Percentiles rank a stretch among this genome's conserved stretches.
These are phyloP conservation scores for Cloeon dipterum DNA, from an alignment of 2,888 invertebrate genomes.

Conservation along the genomic window DNA sequence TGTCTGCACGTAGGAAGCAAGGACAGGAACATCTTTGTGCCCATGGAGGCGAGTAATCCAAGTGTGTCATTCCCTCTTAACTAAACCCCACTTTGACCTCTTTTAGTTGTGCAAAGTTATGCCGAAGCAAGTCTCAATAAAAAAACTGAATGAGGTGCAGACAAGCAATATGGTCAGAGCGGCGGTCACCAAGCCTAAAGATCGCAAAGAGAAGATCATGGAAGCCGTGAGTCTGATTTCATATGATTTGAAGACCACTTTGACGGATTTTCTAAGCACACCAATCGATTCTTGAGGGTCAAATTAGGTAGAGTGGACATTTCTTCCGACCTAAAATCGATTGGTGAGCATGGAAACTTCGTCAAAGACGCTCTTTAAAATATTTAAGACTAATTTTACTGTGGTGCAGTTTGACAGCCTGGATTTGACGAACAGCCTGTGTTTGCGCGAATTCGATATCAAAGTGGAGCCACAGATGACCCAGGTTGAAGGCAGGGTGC, in stretches of 20 bases:
- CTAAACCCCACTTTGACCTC: background rate
- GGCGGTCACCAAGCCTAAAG: slow-evolving; percentile 60
- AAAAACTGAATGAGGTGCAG: slow-evolving; percentile 62
- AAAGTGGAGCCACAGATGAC: slow-evolving; percentile 50
- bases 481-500: slow-evolving; percentile 49
- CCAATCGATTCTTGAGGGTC: too few species aligned
- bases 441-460: slow-evolving; percentile 61
- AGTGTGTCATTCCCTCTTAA: background rate
- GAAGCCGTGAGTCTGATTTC: slow-evolving; percentile 27
- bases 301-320: too few species aligned
- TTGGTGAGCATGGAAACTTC: background rate
- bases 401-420: slow-evolving; percentile 13
- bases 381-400: too few species aligned
- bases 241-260: too few species aligned
- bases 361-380: too few species aligned
- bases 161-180: slow-evolving; percentile 66
- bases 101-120: slow-evolving; percentile 42
- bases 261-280: too few species aligned
- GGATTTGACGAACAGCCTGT: slow-evolving; percentile 20
- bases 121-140: slow-evolving; percentile 52
- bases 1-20: slow-evolving; percentile 59
- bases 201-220: slow-evolving; percentile 58
- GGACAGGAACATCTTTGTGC: slow-evolving; percentile 20
- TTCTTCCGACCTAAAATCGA: too few species aligned
- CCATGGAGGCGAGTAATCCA: slow-evolving; percentile 15